Evolutionary conservation across 2,113 vertebrate species (phyloP), one percentile per base, ranked within the genome.

Genomic region (Gymnocephalus cernua): DNA sequence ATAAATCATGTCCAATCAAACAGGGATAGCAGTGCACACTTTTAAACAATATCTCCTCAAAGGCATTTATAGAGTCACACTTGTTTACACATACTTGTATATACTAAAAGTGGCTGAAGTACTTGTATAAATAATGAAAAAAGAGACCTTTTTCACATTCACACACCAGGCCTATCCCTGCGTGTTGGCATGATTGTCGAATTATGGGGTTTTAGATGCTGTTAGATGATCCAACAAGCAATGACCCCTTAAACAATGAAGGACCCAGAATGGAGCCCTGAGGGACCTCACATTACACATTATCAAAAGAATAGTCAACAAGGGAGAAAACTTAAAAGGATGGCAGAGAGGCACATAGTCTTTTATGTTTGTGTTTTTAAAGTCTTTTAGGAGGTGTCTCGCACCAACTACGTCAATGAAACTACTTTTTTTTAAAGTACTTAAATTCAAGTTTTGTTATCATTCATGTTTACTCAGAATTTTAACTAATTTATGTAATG

Each of bases 191-290:
- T 3, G 25, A 51, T 21, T 32, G 66, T 35, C 3, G 4, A 15
- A 38, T 38, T 53, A 32, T 50, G 21, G 23, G 23, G 27, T 47
- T 58, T 44, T 18, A 64, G 21, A 41, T 41, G 59, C 23, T 44
- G 21, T 41, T 19, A n/a, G 38, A 47, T 1, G 1, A 35, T 25
- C 3, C 25, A 57, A 58, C 27, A 59, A 27, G 16, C 10, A 27
- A 6, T 27, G 35, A 63, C 2, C 15, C 15, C 21, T 35, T 35
- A 45, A 80, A 74, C 23, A 16, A 25, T 18, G 35, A 38, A 25
- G 18, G 65, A 64, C 32, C 45, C 44, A 69, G 56, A 51, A 67
- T 21, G 6, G 44, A 57, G 3, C 32, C 65, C 57, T 65, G 70
- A 45, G 18, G 69, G 32, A 56, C 47, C 14, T 45, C 64, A 61